Evolutionary conservation across 2,113 vertebrate species (phyloP).

Genomic region (Brachypodius melanocephalos): DNA sequence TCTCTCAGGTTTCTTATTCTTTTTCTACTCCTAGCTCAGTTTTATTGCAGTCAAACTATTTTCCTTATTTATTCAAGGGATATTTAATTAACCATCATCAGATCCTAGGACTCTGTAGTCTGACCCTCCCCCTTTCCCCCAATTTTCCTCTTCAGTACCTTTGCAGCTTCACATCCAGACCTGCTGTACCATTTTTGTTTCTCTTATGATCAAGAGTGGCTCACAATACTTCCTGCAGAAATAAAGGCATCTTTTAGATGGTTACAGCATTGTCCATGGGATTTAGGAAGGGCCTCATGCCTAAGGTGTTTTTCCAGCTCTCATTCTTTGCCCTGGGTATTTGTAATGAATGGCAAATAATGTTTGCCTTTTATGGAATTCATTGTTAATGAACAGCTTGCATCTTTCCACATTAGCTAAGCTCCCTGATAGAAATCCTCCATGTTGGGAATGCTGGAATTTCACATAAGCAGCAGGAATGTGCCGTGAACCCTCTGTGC

Average conservation of each 20-base stretch:
- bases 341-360: not conserved
- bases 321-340: not conserved
- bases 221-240: not conserved
- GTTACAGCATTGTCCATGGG: not conserved
- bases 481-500: not conserved
- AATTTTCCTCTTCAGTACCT: not conserved
- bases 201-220: not conserved
- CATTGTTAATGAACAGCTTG: not conserved
- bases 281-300: not conserved
- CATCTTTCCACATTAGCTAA: not conserved
- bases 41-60: not conserved
- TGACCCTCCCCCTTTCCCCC: accelerated
- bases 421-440: not conserved
- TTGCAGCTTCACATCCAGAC: not conserved
- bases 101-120: not conserved
- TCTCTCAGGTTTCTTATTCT: not conserved
- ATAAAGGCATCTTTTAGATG: not conserved
- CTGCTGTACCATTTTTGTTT: not conserved
- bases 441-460: not conserved
- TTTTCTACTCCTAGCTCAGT: not conserved
- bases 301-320: not conserved
- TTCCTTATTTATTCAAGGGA: not conserved
- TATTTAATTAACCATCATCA: not conserved
- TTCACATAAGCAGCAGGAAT: not conserved
- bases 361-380: not conserved